Evolutionary conservation across 2,797 vertebrate genomes (phyloP), one percentile per base, ranked within the genome.

Genomic region (Phaenicophaeus curvirostris): DNA sequence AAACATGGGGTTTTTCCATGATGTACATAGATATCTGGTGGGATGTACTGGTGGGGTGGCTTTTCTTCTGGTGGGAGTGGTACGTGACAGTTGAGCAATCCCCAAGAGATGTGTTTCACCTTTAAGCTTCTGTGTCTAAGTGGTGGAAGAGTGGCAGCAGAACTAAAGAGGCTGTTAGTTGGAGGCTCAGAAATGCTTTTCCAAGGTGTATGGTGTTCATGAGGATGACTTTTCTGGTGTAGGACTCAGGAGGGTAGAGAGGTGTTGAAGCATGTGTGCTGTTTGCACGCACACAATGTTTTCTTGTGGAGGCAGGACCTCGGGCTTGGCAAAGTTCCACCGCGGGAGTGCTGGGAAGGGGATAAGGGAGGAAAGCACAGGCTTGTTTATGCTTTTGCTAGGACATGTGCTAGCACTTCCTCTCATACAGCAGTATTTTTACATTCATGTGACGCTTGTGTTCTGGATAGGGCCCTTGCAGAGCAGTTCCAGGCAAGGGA

Each of bases 391-490:
- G 13, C 65, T 83, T 61, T 58, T 41, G 51, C 24, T 79, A 86
- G 86, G 72, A 25, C 50, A 48, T 35, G 48, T 5, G 3, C 73
- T 88, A 83, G 65, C 33, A 79, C 57, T 94, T 94, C 53, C 71
- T 61, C 85, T 24, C 11, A 19, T 50, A 57, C 1, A 37, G 2
- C 57, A 81, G 9, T 82, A 20, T 51, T 85, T 63, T 91, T 90
- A 25, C 67, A 35, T 14, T 86, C 46, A 39, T 44, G 67, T 93
- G 88, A 89, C 11, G 9, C 24, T 69, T 65, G 3, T 31, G 28
- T 63, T 85, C 37, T 84, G 76, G 37, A 57, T n/a, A 54, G 68
- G 83, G 24, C 18, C 31, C n/a, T 94, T 90, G 46, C 54, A 69
- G 59, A 81, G 51, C 65, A 46, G 14, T 87, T 73, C 39, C 35